Evolutionary conservation across 2,888 invertebrate species (phyloP), one percentile per base, ranked within the genome.

Genomic region (Epiblema foenella): DNA sequence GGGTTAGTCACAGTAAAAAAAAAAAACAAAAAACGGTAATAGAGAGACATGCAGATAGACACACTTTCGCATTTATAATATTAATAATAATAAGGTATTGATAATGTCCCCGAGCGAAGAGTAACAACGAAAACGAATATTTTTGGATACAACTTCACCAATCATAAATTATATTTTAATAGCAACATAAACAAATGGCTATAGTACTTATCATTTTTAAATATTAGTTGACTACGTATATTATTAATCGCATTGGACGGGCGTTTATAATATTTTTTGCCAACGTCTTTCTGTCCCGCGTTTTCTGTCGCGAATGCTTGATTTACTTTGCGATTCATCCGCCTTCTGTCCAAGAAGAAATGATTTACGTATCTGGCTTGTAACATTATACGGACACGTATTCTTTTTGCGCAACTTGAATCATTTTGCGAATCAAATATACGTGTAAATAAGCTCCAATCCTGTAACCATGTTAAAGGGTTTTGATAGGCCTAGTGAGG

Each of bases 241-340:
- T 54, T 64, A 20, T 63, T 52, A 64, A 64, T 37, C 15, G 18
- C 20, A 51, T 5, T 12, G 37, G n/a, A 24, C 20, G 39, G n/a
- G 10, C 63, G 18, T 63, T 63, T 51, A 18, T 52, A 39, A 52
- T 37, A 39, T 52, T 63, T 63, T 63, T 64, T 64, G 63, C 52
- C 9, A 39, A 39, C 63, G 15, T 49, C 49, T 15, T 64, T 52
- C 18, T 7, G 8, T 39, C 20, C 20, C 39, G 33, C 33, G 18
- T 51, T 60, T 62, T 49, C 62, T 62, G 62, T 51, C 51, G 42
- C 46, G 51, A 62, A 51, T 15, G 18, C 49, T 37, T 64, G 63
- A 64, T 64, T 64, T 64, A 64, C 63, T 51, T 64, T 64, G 52
- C 9, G 52, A 52, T 52, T 24, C 52, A 64, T 64, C 63, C 63